These are phyloP conservation scores for Nemotelus pantherinus DNA, from an alignment of 2,888 invertebrate genomes.

Conservation along the genomic window DNA sequence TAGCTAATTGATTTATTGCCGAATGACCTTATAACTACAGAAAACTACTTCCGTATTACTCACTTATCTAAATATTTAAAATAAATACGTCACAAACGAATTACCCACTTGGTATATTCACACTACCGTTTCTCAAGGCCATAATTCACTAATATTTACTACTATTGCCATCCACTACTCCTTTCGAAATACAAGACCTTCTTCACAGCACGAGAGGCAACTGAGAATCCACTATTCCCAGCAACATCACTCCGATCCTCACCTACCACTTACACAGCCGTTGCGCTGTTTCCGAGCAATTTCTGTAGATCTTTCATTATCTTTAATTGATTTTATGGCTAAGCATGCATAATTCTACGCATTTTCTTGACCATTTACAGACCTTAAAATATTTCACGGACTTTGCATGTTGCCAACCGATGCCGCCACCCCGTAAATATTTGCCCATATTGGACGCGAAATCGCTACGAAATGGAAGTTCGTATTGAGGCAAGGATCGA, in stretches of 20 bases:
- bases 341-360: slow-evolving; percentile 43
- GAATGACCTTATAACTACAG: neutral
- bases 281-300: neutral
- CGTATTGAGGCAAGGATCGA: neutral
- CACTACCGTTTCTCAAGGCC: slow-evolving; percentile 3
- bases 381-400: slow-evolving; percentile 41
- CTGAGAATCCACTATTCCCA: too few species aligned
- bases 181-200: too few species aligned
- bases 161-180: neutral
- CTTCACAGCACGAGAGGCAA: too few species aligned
- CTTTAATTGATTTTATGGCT: slow-evolving; percentile 43
- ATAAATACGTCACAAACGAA: slow-evolving; percentile 18
- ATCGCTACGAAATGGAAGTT: neutral
- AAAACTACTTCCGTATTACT: slow-evolving; percentile 7
- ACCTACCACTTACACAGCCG: too few species aligned
- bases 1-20: too few species aligned
- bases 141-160: slow-evolving; percentile 14
- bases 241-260: too few species aligned
- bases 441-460: slow-evolving; percentile 26
- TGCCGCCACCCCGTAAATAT: slow-evolving; percentile 42
- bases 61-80: neutral
- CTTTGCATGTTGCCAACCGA: slow-evolving; percentile 12
- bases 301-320: slow-evolving; percentile 36
- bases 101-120: neutral
- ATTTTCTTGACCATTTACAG: slow-evolving; percentile 37